These are phyloP conservation scores for Autographa pulchrina DNA, from an alignment of 2,888 invertebrate species.

Conservation along the genomic window DNA sequence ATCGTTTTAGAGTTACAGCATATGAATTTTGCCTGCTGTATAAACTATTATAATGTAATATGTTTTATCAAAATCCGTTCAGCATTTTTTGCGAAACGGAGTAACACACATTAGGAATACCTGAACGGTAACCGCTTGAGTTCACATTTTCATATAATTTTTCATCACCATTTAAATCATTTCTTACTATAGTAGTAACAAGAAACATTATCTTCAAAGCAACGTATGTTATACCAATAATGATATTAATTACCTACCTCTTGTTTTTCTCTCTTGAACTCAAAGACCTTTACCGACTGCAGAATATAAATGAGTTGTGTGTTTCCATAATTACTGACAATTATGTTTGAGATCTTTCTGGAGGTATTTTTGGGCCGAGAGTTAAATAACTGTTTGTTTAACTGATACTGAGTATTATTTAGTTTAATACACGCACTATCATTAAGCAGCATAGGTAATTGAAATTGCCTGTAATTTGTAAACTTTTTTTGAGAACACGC, in stretches of 20 bases:
- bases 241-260: conserved; percentile 31
- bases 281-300: conserved; percentile 43
- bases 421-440: conserved; percentile 1
- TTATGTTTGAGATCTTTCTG: conserved; percentile 18
- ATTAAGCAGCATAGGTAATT: not conserved
- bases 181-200: not conserved
- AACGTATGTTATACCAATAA: conserved; percentile 16
- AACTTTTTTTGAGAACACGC: not conserved
- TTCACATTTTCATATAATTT: not conserved
- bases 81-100: not conserved
- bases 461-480: not conserved
- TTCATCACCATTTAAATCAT: not conserved
- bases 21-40: no score
- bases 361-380: not conserved
- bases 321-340: conserved; percentile 43
- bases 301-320: conserved; percentile 30
- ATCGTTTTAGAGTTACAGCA: no score
- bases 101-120: not conserved
- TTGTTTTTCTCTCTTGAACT: conserved; percentile 44
- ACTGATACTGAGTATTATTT: not conserved
- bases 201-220: conserved; percentile 1
- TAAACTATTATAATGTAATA: no score
- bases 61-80: not conserved
- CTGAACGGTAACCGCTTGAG: not conserved
- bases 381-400: not conserved